Percentiles rank a stretch among this genome's conserved stretches.
phyloP scores from a whole-genome alignment of 2,888 invertebrate species.

The Athripsodes cinereus region DNA sequence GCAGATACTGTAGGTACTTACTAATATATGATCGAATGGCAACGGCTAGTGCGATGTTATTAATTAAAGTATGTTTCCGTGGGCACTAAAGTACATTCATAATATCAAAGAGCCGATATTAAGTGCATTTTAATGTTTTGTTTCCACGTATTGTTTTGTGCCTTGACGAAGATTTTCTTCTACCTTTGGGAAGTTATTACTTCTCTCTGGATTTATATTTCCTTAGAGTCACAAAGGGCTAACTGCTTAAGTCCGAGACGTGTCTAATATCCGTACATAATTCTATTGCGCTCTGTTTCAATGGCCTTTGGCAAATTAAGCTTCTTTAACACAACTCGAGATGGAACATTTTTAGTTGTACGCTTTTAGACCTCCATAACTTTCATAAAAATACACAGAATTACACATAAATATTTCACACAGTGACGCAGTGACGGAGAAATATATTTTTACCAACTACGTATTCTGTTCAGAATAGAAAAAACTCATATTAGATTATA shows the following conservation, averaged over 20 bases:
- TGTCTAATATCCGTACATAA: slow-evolving; percentile 25
- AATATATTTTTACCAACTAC: too few relatives aligned
- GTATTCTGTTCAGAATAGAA: too few relatives aligned
- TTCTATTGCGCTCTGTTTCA: slow-evolving; percentile 19
- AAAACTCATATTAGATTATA: too few relatives aligned
- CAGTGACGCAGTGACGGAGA: too few relatives aligned
- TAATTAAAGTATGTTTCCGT: too few relatives aligned
- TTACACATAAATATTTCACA: too few relatives aligned
- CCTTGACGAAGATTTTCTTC: slow-evolving; percentile 1
- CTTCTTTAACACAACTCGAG: slow-evolving; percentile 12
- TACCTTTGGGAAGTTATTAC: slow-evolving; percentile 4
- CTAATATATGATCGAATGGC: too few relatives aligned
- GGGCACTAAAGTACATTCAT: neutral
- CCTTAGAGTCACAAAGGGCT: slow-evolving; percentile 15
- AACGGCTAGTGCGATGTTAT: too few relatives aligned
- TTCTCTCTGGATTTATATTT: slow-evolving; percentile 9
- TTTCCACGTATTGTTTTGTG: slow-evolving; percentile 5
- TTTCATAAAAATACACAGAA: slow-evolving; percentile 6
- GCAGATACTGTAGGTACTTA: too few relatives aligned
- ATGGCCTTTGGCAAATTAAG: slow-evolving; percentile 25
- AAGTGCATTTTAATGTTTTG: slow-evolving; percentile 1
- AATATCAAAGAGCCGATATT: neutral
- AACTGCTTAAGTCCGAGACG: slow-evolving; percentile 13
- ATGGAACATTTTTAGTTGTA: slow-evolving; percentile 1
- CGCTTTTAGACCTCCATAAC: slow-evolving; percentile 13